Conservation (phyloP, 1,140 invertebrate species). For the Triops cancriformis region DNA sequence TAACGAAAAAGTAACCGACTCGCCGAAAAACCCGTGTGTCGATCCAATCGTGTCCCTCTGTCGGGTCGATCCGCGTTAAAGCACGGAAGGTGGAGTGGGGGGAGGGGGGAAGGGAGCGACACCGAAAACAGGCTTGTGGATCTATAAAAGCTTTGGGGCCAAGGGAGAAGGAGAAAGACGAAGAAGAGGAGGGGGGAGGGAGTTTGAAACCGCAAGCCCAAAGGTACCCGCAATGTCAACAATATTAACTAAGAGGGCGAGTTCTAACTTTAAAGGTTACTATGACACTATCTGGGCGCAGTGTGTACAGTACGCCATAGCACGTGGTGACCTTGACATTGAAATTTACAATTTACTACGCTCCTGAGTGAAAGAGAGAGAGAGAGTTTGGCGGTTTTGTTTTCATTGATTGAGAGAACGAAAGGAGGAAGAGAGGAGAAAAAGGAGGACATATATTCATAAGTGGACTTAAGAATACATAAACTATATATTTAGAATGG, state of each 20-base stretch:
- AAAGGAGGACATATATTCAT: background rate
- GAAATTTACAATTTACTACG: constrained; percentile 5
- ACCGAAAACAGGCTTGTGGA: no score
- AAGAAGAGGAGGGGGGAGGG: background rate
- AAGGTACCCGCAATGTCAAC: constrained; percentile 6
- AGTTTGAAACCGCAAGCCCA: background rate
- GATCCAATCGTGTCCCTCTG: background rate
- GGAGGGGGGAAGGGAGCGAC: no score
- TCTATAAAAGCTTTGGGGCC: no score
- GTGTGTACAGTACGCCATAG: background rate
- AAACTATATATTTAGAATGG: no score
- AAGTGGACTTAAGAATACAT: background rate
- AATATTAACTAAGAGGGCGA: background rate
- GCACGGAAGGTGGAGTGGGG: no score
- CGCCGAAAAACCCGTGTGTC: background rate
- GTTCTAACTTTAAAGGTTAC: background rate
- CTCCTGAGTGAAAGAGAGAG: background rate
- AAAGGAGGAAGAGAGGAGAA: background rate
- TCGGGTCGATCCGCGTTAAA: background rate
- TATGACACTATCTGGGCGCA: background rate
- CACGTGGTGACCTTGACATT: constrained; percentile 12
- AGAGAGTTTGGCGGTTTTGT: background rate
- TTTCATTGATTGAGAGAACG: background rate
- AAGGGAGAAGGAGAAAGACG: background rate
- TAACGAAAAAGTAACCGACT: background rate